Evolutionary conservation across 2,888 invertebrate genomes (phyloP), one percentile per base, ranked within the genome.

Genomic region (Cyclophora punctaria): DNA sequence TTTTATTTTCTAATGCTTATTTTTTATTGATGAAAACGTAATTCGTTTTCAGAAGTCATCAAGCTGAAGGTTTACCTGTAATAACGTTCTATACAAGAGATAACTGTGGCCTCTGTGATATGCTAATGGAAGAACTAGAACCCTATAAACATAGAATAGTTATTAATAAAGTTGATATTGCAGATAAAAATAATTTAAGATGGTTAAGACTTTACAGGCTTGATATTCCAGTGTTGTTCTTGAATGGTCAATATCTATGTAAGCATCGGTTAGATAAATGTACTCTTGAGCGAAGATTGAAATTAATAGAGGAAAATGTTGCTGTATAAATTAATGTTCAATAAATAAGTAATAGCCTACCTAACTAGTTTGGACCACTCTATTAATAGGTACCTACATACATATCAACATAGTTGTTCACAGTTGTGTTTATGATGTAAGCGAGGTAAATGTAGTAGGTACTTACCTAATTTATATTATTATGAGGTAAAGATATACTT

Each of bases 201-300:
- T 96, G 93, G 91, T 83, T 93, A 52, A 89, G 92, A 53, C 83
- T 95, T 45, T 97, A 96, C 71, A 90, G 93, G 58, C 90, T 93
- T 72, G 96, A 97, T 72, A 97, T 97, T 70, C 97, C 97, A 44
- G 97, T 97, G 5, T 80, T 97, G 61, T 96, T 96, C 79, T 87
- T 97, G 4, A 94, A 96, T 81, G 94, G 94, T 3, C 90, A 93
- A 64, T 97, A 91, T 80, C 85, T 97, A 45, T 95, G 95, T 72
- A 95, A 93, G 89, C 94, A 95, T 74, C 90, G 80, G 55, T 82
- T 95, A 59, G 90, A 95, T 77, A 83, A 76, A 52, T 74, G 83
- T 46, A 72, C 92, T 51, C 82, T 94, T 61, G 81, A 91, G 49
- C 83, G 60, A 60, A 84, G 89, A 69, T 73, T 93, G 46, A 58